These are phyloP conservation scores for Drosophila kanekoi DNA, from an alignment of 2,888 invertebrate genomes.

Conservation along the genomic window DNA sequence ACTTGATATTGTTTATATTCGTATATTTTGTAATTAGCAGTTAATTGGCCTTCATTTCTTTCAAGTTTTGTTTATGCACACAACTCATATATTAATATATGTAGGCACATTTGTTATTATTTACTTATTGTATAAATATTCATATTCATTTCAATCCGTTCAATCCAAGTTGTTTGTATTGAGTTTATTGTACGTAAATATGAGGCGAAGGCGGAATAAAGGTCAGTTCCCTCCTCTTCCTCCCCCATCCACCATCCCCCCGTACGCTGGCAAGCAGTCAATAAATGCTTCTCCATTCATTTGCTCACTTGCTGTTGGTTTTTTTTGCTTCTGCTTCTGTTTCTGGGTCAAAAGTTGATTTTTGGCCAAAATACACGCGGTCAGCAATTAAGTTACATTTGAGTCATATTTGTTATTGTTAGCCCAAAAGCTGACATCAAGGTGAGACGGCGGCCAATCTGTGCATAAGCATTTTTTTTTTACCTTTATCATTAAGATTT, in stretches of 20 bases:
- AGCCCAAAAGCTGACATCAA: slow-evolving; percentile 52
- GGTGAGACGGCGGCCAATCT: slow-evolving; percentile 47
- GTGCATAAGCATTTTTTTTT: slow-evolving; percentile 27
- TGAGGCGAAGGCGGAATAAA: slow-evolving; percentile 34
- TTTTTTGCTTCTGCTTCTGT: slow-evolving; percentile 17
- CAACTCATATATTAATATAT: not conserved
- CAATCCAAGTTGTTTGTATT: slow-evolving; percentile 20
- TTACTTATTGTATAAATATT: slow-evolving; percentile 28
- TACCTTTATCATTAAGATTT: slow-evolving; percentile 29
- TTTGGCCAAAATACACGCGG: slow-evolving; percentile 38
- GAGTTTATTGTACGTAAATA: slow-evolving; percentile 44
- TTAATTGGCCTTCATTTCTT: slow-evolving; percentile 65
- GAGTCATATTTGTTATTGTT: slow-evolving; percentile 63
- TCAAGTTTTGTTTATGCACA: slow-evolving; percentile 53
- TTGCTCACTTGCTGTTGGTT: slow-evolving; percentile 24
- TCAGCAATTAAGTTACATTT: slow-evolving; percentile 62
- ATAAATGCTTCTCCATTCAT: slow-evolving; percentile 30
- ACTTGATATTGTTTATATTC: slow-evolving; percentile 21
- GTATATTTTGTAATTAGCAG: slow-evolving; percentile 38
- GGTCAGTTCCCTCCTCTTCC: slow-evolving; percentile 28
- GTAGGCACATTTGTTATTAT: slow-evolving; percentile 15
- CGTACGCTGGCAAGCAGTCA: slow-evolving; percentile 11
- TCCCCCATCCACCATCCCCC: not conserved
- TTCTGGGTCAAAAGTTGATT: slow-evolving; percentile 54
- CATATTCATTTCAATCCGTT: slow-evolving; percentile 45